A percentile compares a stretch with the other conserved stretches of the same genome.
Conservation (phyloP, 2,797 vertebrate genomes). For the Neomorphus geoffroyi region DNA sequence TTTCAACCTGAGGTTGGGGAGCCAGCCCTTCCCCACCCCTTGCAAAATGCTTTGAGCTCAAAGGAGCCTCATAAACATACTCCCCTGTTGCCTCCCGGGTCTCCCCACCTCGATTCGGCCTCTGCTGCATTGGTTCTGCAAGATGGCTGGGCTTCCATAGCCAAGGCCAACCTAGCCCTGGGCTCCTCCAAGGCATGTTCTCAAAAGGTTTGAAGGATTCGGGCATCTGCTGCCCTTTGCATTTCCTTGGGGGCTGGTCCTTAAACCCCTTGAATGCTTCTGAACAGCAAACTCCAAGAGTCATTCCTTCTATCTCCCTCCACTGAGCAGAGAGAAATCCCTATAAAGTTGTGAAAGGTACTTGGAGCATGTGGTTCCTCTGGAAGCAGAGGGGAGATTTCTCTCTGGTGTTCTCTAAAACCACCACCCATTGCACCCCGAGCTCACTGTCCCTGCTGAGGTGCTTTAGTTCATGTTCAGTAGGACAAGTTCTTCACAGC, state of each 20-base stretch:
- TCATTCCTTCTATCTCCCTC: not conserved
- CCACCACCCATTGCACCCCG: accelerated
- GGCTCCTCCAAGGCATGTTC: not conserved
- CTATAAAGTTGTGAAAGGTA: not conserved
- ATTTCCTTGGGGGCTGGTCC: not conserved
- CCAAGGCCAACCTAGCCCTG: too few relatives aligned
- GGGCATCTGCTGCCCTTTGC: not conserved
- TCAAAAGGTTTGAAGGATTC: not conserved
- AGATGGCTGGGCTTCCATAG: not conserved
- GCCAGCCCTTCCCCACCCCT: not conserved
- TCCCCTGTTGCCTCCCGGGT: accelerated
- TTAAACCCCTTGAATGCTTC: not conserved
- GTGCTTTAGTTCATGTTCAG: not conserved
- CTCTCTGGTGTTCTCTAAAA: not conserved
- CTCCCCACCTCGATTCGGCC: accelerated
- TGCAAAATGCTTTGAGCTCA: not conserved
- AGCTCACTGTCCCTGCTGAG: not conserved
- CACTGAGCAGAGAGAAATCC: not conserved
- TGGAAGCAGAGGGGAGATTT: not conserved
- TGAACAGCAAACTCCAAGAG: not conserved
- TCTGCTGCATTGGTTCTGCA: accelerated
- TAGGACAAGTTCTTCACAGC: not conserved
- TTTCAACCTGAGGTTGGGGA: slow-evolving; percentile 11
- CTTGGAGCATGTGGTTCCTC: not conserved
- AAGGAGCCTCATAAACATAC: not conserved